phyloP scores from a whole-genome alignment of 2,888 invertebrate genomes.

The Cataglyphis albicans region DNA sequence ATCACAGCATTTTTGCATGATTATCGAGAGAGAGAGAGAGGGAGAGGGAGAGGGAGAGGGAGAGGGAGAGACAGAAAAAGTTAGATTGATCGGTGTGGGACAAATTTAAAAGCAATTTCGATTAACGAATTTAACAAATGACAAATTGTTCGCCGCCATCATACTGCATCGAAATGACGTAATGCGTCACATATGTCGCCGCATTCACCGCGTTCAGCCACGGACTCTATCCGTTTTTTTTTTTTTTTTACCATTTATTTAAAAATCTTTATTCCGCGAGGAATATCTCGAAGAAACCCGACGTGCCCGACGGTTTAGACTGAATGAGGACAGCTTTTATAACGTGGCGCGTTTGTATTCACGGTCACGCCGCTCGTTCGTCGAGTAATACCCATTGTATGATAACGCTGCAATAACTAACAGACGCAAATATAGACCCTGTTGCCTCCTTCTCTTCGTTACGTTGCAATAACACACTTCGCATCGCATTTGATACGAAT shows the following conservation, averaged over 20 bases:
- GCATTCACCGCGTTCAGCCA: background rate
- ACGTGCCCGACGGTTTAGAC: background rate
- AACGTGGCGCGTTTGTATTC: background rate
- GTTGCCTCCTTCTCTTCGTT: background rate
- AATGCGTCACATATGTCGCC: slow-evolving; percentile 38
- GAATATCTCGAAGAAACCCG: background rate
- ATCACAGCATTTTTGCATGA: slow-evolving; percentile 3
- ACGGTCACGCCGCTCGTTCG: background rate
- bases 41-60: too few relatives aligned
- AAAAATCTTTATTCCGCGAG: slow-evolving; percentile 43
- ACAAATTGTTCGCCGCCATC: slow-evolving; percentile 6
- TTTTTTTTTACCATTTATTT: background rate
- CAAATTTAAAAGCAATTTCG: slow-evolving; percentile 17
- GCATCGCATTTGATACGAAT: background rate
- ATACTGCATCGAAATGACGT: slow-evolving; percentile 45
- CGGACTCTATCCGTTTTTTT: background rate
- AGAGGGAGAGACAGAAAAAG: too few relatives aligned
- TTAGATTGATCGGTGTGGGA: background rate
- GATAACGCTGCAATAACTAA: slow-evolving; percentile 19
- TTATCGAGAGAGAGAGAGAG: background rate
- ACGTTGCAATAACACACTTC: background rate
- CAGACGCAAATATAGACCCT: background rate
- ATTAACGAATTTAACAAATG: slow-evolving; percentile 39
- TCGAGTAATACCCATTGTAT: background rate
- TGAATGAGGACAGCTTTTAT: background rate